Evolutionary conservation across 2,888 invertebrate species (phyloP).

Genomic region (Incurvaria masculella): DNA sequence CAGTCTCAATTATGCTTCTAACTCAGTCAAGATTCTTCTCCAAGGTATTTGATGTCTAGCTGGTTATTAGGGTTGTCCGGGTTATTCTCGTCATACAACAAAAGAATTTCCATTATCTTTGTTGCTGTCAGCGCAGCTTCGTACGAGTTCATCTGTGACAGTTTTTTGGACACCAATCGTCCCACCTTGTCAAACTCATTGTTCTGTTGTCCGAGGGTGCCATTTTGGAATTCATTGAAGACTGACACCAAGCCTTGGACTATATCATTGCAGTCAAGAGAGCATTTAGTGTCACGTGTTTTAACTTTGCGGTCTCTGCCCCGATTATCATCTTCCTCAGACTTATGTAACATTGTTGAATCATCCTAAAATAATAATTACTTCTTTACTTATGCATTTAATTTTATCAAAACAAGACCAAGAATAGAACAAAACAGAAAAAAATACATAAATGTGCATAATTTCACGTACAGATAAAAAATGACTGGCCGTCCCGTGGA

Average conservation of each 20-base stretch:
- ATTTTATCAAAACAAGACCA: too few relatives aligned
- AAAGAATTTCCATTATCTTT: constrained; percentile 36
- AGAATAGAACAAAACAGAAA: too few relatives aligned
- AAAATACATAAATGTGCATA: too few relatives aligned
- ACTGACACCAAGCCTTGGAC: constrained; percentile 28
- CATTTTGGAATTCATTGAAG: constrained; percentile 35
- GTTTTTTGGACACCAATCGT: constrained; percentile 26
- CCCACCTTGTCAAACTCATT: constrained; percentile 23
- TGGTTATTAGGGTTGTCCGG: constrained; percentile 36
- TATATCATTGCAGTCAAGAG: neutral
- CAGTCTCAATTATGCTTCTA: too few relatives aligned
- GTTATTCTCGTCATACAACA: constrained; percentile 35
- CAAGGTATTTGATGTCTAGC: neutral
- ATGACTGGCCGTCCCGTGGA: too few relatives aligned
- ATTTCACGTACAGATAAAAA: too few relatives aligned
- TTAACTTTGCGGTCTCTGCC: neutral
- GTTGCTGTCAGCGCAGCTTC: constrained; percentile 31
- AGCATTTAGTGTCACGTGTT: neutral
- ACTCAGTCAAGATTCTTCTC: too few relatives aligned
- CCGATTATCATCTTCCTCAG: too few relatives aligned
- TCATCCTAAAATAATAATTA: too few relatives aligned
- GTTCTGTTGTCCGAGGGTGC: constrained; percentile 23
- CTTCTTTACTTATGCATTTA: too few relatives aligned
- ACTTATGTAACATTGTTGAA: too few relatives aligned
- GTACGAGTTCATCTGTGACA: constrained; percentile 33